Percentiles rank a stretch among this genome's conserved stretches.
phyloP scores from a whole-genome alignment of 1,140 invertebrate genomes.

The Heliconius melpomene region DNA sequence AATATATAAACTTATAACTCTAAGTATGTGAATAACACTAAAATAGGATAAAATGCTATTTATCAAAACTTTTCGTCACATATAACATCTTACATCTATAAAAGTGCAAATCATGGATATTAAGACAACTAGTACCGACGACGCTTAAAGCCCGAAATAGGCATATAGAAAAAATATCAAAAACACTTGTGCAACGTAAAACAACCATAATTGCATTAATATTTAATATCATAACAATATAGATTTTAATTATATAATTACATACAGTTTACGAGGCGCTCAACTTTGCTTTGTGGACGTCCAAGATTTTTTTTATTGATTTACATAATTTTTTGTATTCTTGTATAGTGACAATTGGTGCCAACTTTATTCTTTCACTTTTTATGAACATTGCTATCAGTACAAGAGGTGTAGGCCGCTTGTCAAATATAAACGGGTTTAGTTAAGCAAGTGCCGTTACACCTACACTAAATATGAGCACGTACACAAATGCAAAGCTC shows the following conservation, averaged over 20 bases:
- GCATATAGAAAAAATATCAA: not conserved
- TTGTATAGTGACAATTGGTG: too few species aligned
- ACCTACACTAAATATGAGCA: too few species aligned
- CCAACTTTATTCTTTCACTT: too few species aligned
- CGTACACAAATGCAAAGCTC: too few species aligned
- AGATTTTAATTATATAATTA: not conserved
- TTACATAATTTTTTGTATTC: too few species aligned
- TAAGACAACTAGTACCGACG: not conserved
- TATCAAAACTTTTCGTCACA: not conserved
- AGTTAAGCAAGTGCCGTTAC: too few species aligned
- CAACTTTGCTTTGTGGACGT: too few species aligned
- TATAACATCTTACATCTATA: slow-evolving; percentile 1
- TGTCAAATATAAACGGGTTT: too few species aligned
- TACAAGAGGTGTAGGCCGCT: too few species aligned
- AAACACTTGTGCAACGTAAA: not conserved
- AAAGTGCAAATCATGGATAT: not conserved
- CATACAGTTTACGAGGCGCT: too few species aligned
- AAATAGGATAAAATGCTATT: not conserved
- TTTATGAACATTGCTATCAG: too few species aligned
- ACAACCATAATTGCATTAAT: not conserved
- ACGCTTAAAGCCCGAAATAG: not conserved
- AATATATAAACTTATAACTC: not conserved
- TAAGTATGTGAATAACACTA: not conserved
- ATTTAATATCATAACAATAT: slow-evolving; percentile 1
- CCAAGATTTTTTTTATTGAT: too few species aligned